Base-by-base conservation (phyloP, 2,888 invertebrate species). In the Lampropteryx suffumata region DNA sequence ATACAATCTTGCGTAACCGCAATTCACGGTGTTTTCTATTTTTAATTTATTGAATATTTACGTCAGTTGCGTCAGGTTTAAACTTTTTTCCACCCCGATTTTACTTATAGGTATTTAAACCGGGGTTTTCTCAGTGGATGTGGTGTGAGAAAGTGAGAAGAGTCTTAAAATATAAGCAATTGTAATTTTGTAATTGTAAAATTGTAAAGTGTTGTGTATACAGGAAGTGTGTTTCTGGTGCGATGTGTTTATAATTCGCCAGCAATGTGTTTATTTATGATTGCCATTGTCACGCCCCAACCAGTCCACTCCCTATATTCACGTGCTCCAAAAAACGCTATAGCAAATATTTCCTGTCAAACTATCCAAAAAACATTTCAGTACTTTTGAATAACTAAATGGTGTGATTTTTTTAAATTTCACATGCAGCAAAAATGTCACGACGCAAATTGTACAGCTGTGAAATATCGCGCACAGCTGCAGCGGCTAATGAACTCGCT, bases 391-490 rank as follows among this genome's bases (percentile, higher is more conserved):
- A 54, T 58, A 58, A 43, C 45, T 49, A 57, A 57, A 57, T 57
- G 42, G 34, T 9, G 40, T 40, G 45, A 49, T 55, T 59, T 69
- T 42, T 77, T 79, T 69, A 68, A 65, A 72, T 74, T 77, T 76
- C 69, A 73, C 63, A 76, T 78, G 71, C 76, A 76, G 79, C 73
- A 71, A 78, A 82, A 82, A 74, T 72, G 78, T 78, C 77, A 74
- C 61, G 48, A 62, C 69, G 76, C 73, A 82, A 82, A 82, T 76
- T 77, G 78, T 79, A 67, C 57, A 73, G 64, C 64, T 73, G 76
- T 82, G 76, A 85, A 84, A 83, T 82, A 84, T 84, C 61, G 75
- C 64, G 76, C 68, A 63, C 80, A 82, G 83, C 82, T 84, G 83
- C 74, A 70, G 43, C 64, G 62, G 71, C 82, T 84, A 85, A 84